phyloP scores from a whole-genome alignment of 1,140 invertebrate species.

The Trachymyrmex cornetzi region DNA sequence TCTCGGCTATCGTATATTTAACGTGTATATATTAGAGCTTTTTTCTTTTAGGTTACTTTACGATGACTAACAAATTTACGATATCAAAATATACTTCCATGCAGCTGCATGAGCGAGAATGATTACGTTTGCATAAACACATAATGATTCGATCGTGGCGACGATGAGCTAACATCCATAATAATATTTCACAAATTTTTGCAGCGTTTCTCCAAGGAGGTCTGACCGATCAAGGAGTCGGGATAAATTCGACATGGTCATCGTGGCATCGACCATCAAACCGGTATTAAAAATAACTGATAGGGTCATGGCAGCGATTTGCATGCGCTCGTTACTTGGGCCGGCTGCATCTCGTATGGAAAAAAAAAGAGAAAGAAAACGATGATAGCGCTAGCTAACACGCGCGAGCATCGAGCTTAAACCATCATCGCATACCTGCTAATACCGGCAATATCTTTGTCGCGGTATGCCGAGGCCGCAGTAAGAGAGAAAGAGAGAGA shows the following conservation, averaged over 20 bases:
- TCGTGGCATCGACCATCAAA: slow-evolving; percentile 65
- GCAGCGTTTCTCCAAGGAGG: slow-evolving; percentile 11
- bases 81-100: not conserved
- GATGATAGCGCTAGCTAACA: not conserved
- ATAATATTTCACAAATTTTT: slow-evolving; percentile 69
- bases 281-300: slow-evolving; percentile 75
- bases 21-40: not conserved
- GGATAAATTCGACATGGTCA: slow-evolving; percentile 65
- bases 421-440: slow-evolving; percentile 70
- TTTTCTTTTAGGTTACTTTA: not conserved
- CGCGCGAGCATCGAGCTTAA: slow-evolving; percentile 37
- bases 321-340: slow-evolving; percentile 73
- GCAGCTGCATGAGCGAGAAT: slow-evolving; percentile 1
- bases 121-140: slow-evolving; percentile 55
- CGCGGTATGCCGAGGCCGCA: slow-evolving; percentile 53
- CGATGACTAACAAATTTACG: not conserved
- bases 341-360: not conserved
- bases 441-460: slow-evolving; percentile 73
- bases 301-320: slow-evolving; percentile 73
- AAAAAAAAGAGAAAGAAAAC: slow-evolving; percentile 9
- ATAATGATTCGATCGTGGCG: slow-evolving; percentile 52
- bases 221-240: slow-evolving; percentile 43
- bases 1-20: not conserved
- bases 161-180: slow-evolving; percentile 57
- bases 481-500: not conserved